Evolutionary conservation across 1,140 invertebrate species (phyloP).

Genomic region (Drosophila mojavensis): DNA sequence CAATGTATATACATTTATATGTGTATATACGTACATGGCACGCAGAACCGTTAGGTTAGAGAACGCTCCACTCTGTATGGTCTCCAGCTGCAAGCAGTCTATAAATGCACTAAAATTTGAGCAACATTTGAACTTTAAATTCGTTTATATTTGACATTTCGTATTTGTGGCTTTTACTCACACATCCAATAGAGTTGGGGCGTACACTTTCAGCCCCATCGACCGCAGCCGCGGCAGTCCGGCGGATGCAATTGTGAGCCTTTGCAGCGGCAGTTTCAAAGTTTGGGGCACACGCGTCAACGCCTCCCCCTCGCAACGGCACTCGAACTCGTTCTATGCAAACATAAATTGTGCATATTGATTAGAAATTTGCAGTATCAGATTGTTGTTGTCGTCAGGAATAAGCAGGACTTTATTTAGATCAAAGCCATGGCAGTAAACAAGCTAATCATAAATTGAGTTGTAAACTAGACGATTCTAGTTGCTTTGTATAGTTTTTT

Average conservation of each 20-base stretch:
- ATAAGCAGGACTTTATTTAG: no score
- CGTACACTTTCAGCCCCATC: constrained; percentile 76
- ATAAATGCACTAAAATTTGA: constrained; percentile 77
- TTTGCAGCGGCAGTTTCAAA: constrained; percentile 65
- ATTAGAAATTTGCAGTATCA: neutral
- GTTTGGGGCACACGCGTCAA: constrained; percentile 76
- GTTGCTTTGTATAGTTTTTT: no score
- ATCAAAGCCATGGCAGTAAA: no score
- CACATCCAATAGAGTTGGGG: constrained; percentile 71
- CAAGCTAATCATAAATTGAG: no score
- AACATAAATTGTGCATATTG: neutral
- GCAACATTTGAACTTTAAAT: neutral
- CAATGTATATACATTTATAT: neutral
- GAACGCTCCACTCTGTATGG: constrained; percentile 85
- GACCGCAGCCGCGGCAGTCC: constrained; percentile 69
- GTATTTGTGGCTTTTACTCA: constrained; percentile 45
- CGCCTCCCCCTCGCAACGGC: constrained; percentile 73
- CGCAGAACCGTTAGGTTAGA: constrained; percentile 83
- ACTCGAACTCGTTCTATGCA: constrained; percentile 72
- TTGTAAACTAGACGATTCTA: no score
- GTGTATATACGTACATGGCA: constrained; percentile 84
- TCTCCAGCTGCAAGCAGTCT: constrained; percentile 83
- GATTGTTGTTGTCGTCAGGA: neutral
- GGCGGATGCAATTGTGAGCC: constrained; percentile 77
- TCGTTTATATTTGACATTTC: neutral